phyloP scores from a whole-genome alignment of 1,140 invertebrate genomes.

The Myzus persicae region DNA sequence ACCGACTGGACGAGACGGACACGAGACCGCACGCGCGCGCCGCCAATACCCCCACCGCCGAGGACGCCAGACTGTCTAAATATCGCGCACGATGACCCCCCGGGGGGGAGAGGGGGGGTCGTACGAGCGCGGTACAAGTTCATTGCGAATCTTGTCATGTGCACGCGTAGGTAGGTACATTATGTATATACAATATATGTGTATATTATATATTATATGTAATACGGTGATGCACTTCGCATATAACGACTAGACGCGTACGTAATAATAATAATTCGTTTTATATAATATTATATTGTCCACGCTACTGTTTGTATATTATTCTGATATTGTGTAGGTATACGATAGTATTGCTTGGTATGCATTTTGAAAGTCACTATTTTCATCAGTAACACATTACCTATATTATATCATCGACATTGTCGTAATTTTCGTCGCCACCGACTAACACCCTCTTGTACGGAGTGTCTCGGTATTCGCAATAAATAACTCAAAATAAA shows the following conservation, averaged over 20 bases:
- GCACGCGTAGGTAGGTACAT: not conserved
- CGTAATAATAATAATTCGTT: not conserved
- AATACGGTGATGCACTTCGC: not conserved
- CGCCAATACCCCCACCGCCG: conserved; percentile 26
- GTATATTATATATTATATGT: not conserved
- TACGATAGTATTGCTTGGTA: not conserved
- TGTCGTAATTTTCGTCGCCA: no score
- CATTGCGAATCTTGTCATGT: conserved; percentile 42
- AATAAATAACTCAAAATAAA: no score
- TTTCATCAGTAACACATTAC: not conserved
- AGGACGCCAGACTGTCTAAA: conserved; percentile 55
- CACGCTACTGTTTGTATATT: no score
- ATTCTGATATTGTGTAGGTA: no score
- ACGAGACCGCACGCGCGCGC: conserved; percentile 49
- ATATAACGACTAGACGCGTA: not conserved
- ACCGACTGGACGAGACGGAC: conserved; percentile 45
- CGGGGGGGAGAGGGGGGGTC: not conserved
- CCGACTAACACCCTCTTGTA: no score
- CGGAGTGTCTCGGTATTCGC: no score
- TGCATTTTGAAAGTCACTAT: not conserved
- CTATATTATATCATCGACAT: no score
- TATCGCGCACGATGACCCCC: conserved; percentile 37
- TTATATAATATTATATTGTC: not conserved
- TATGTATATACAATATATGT: not conserved
- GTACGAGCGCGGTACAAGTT: conserved; percentile 29